phyloP scores from a whole-genome alignment of 1,140 invertebrate genomes.

The Drosophila sturtevanti region DNA sequence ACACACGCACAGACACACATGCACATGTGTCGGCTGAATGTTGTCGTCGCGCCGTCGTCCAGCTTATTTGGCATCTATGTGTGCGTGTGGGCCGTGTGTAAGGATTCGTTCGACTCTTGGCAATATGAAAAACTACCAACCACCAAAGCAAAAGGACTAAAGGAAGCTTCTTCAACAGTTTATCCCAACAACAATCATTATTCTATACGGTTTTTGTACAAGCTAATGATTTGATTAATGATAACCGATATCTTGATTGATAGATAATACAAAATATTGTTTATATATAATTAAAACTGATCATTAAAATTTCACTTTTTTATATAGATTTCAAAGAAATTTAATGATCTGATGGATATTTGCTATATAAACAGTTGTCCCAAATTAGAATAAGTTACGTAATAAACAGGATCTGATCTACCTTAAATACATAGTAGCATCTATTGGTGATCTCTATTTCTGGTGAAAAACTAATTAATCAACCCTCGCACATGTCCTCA shows the following conservation, averaged over 20 bases:
- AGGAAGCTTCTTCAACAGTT: constrained; percentile 10
- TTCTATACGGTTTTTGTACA: not conserved
- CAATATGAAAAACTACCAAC: constrained; percentile 34
- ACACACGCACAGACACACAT: constrained; percentile 22
- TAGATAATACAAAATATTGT: too few species aligned
- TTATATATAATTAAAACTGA: too few species aligned
- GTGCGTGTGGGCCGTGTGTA: constrained; percentile 13
- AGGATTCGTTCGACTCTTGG: constrained; percentile 16
- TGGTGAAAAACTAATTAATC: not conserved
- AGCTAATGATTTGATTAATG: not conserved
- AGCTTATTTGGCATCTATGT: constrained; percentile 26
- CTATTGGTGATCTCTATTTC: not conserved
- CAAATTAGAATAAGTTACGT: too few species aligned
- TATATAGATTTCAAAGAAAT: too few species aligned
- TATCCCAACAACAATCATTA: not conserved
- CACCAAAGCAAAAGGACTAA: constrained; percentile 10
- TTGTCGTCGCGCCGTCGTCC: constrained; percentile 13
- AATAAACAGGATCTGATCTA: too few species aligned
- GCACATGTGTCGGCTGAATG: constrained; percentile 18
- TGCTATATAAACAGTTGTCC: too few species aligned
- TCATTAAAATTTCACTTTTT: too few species aligned
- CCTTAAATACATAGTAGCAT: too few species aligned
- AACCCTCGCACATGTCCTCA: not conserved
- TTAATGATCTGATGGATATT: too few species aligned
- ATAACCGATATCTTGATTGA: not conserved